Conservation (phyloP, 2,113 vertebrate species). For the Neoarius graeffei region DNA sequence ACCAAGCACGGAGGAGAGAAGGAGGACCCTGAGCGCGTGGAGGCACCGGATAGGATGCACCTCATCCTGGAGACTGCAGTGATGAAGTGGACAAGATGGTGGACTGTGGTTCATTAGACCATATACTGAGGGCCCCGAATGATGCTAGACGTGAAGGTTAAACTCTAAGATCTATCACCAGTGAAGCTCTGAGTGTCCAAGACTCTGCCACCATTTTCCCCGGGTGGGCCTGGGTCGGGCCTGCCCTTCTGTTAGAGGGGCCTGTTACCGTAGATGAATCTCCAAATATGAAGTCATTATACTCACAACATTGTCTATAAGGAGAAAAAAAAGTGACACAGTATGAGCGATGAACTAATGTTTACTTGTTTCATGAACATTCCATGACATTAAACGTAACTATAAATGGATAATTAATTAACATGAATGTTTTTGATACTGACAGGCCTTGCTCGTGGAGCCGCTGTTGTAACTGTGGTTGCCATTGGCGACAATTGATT, state of each 20-base stretch:
- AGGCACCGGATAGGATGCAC: constrained; percentile 63
- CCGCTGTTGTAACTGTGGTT: no score
- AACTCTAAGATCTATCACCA: background rate
- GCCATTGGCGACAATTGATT: no score
- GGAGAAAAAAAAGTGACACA: no score
- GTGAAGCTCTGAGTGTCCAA: background rate
- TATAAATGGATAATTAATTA: no score
- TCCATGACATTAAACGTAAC: no score
- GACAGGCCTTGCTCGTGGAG: no score
- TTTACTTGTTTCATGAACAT: no score
- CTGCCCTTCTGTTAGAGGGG: background rate
- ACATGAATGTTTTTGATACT: no score
- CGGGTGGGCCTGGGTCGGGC: background rate
- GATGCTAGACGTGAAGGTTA: background rate
- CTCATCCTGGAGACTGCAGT: background rate
- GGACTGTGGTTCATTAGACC: background rate
- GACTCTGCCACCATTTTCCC: background rate
- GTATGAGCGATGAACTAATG: no score
- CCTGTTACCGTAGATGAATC: background rate
- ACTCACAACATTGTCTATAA: background rate
- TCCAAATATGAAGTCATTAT: background rate
- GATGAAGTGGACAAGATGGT: background rate
- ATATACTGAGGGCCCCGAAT: no score
- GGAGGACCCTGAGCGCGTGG: constrained; percentile 58
- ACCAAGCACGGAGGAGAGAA: constrained; percentile 68